Percentiles rank a stretch among this genome's conserved stretches.
These are phyloP conservation scores for Polia nebulosa DNA, from an alignment of 2,888 invertebrate genomes.

Conservation along the genomic window DNA sequence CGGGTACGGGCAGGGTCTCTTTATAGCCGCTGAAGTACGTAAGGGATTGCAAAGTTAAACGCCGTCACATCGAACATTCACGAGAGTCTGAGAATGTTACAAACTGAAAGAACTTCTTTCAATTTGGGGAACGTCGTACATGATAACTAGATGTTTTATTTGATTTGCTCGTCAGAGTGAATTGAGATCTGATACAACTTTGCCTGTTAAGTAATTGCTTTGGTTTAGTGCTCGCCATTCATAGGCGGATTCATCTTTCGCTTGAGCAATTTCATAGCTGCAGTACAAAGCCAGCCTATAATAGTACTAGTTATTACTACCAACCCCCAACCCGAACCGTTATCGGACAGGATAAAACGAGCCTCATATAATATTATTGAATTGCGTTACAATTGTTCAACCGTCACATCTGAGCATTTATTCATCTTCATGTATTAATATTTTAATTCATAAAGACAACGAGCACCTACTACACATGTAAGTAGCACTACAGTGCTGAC, in stretches of 20 bases:
- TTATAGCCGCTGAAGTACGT: constrained; percentile 13
- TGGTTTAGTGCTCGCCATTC: neutral
- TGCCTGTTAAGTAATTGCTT: constrained; percentile 7
- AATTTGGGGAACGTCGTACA: neutral
- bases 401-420: neutral
- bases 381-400: constrained; percentile 23
- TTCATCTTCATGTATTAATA: constrained; percentile 3
- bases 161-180: neutral
- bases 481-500: neutral
- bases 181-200: neutral
- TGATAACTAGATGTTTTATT: neutral
- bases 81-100: neutral
- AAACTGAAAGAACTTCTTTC: neutral
- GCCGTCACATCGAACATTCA: constrained; percentile 12
- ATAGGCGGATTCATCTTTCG: neutral
- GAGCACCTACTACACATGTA: neutral
- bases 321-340: neutral
- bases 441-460: neutral
- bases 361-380: constrained; percentile 16
- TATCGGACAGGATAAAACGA: constrained; percentile 21
- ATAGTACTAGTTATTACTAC: neutral
- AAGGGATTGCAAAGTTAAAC: constrained; percentile 21
- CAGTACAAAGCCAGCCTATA: neutral
- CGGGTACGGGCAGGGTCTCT: constrained; percentile 8
- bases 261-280: neutral